Conservation (phyloP, 1,140 invertebrate species). For the Pseudomyrmex flavicornis region DNA sequence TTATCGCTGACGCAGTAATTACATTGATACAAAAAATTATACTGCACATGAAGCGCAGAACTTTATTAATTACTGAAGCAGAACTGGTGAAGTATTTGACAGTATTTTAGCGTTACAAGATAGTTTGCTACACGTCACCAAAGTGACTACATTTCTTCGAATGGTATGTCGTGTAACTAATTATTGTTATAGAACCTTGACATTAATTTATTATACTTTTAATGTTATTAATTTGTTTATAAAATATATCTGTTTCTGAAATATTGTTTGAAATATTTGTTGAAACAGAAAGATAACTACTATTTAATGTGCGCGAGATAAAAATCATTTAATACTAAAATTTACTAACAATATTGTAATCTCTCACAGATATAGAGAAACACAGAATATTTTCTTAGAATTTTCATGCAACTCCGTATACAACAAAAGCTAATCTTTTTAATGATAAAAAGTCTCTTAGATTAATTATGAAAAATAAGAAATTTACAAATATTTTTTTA, state of each 20-base stretch:
- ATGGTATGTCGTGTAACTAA: neutral
- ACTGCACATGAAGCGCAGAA: slow-evolving; percentile 33
- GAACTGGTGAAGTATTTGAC: slow-evolving; percentile 5
- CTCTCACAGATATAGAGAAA: neutral
- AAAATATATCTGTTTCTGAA: neutral
- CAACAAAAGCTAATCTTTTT: no score
- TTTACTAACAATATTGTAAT: slow-evolving; percentile 5
- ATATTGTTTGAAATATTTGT: no score
- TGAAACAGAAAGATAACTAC: neutral
- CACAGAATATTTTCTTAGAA: no score
- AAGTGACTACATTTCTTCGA: neutral
- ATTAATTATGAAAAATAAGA: neutral
- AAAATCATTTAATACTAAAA: neutral
- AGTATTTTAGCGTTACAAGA: neutral
- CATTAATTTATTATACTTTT: neutral
- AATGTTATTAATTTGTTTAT: neutral
- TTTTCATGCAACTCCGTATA: no score
- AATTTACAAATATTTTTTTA: neutral
- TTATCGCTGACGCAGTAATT: neutral
- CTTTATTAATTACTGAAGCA: slow-evolving; percentile 30
- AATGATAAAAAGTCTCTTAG: no score
- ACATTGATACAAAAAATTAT: slow-evolving; percentile 24
- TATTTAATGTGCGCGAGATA: neutral
- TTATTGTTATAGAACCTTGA: neutral
- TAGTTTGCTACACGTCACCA: neutral